phyloP scores from a whole-genome alignment of 2,888 invertebrate genomes.

The Eudasyphora cyanicolor region DNA sequence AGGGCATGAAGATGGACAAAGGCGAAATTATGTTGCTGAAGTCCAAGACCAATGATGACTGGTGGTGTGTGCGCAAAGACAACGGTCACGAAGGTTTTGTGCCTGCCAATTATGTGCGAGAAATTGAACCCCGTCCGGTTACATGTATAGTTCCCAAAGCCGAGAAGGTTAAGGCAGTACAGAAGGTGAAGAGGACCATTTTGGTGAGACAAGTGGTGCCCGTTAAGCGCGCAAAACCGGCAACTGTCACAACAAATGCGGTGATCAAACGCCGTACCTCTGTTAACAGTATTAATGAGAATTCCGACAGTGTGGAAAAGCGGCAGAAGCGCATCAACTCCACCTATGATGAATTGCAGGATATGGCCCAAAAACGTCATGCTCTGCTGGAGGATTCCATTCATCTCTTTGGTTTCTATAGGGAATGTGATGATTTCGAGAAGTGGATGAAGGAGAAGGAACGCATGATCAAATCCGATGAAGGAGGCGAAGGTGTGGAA shows the following conservation, averaged over 20 bases:
- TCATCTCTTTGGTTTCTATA: constrained; percentile 94
- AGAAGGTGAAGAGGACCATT: constrained; percentile 94
- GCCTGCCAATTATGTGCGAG: constrained; percentile 97
- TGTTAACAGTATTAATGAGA: constrained; percentile 82
- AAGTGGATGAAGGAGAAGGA: constrained; percentile 98
- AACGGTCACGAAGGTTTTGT: constrained; percentile 97
- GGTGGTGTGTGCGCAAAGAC: constrained; percentile 98
- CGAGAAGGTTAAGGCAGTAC: constrained; percentile 90
- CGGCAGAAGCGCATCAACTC: constrained; percentile 89
- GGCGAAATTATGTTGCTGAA: constrained; percentile 95
- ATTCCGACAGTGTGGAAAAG: constrained; percentile 88
- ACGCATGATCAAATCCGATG: constrained; percentile 89
- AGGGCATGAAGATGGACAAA: constrained; percentile 94
- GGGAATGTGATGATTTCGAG: constrained; percentile 98
- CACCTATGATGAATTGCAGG: constrained; percentile 90
- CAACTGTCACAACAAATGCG: constrained; percentile 75
- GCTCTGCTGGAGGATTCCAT: constrained; percentile 95
- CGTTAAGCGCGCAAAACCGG: constrained; percentile 84
- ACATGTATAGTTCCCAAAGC: constrained; percentile 90
- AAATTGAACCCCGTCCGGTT: constrained; percentile 93
- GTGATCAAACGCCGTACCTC: constrained; percentile 79
- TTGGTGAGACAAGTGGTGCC: constrained; percentile 92
- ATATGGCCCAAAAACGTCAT: constrained; percentile 89
- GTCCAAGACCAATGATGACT: constrained; percentile 97
- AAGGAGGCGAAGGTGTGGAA: constrained; percentile 92